phyloP scores from a whole-genome alignment of 2,113 vertebrate species.

The Pedetes capensis region DNA sequence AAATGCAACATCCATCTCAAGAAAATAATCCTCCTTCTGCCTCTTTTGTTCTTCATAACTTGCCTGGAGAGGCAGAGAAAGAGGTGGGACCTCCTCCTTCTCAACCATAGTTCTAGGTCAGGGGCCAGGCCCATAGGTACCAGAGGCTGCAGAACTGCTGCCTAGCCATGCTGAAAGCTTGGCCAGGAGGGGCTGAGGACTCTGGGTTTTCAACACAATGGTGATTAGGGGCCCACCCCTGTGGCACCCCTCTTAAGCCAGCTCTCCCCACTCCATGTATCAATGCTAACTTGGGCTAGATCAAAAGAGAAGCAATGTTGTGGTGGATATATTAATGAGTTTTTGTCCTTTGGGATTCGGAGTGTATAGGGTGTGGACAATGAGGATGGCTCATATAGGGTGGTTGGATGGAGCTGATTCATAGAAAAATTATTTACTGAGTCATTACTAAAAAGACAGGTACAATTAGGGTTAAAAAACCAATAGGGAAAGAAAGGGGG shows the following conservation, averaged over 20 bases:
- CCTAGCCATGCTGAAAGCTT: background rate
- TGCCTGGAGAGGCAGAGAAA: background rate
- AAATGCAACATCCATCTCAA: conserved; percentile 51
- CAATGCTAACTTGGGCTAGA: background rate
- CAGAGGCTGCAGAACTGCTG: background rate
- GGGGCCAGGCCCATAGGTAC: background rate
- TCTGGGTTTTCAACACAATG: background rate
- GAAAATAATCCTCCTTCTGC: conserved; percentile 30
- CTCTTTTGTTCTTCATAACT: background rate
- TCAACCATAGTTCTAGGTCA: too few relatives aligned
- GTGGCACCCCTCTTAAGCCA: background rate
- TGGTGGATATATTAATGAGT: background rate
- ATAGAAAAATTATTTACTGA: background rate
- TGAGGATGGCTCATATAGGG: background rate
- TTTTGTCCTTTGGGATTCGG: background rate
- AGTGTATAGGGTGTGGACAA: background rate
- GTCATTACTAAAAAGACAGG: background rate
- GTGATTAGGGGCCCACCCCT: background rate
- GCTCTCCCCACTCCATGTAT: too few relatives aligned
- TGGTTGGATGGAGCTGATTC: background rate
- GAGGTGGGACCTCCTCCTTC: background rate
- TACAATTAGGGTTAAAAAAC: background rate
- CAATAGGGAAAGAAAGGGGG: too few relatives aligned
- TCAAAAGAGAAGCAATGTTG: background rate
- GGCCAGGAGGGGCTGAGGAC: background rate